Conservation (phyloP, 2,797 vertebrate species). For the Pseudochaenichthys georgianus region DNA sequence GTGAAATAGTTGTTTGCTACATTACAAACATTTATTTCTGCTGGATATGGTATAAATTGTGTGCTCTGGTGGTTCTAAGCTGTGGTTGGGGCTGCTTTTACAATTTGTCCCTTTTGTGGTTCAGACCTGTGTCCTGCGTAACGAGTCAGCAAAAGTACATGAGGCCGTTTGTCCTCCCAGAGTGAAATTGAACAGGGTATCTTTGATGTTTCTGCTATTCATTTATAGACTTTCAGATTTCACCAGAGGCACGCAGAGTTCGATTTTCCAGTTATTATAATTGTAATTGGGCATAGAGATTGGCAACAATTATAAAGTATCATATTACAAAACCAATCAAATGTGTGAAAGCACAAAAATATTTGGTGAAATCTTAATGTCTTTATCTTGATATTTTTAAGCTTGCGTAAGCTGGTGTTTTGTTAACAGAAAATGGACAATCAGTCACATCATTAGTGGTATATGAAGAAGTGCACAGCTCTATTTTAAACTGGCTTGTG, state of each 20-base stretch:
- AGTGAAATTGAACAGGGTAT: background rate
- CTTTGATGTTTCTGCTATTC: background rate
- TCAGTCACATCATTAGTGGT: constrained; percentile 38
- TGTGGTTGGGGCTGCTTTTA: constrained; percentile 17
- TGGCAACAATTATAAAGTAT: too few species aligned
- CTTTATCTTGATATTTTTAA: too few species aligned
- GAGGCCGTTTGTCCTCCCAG: background rate
- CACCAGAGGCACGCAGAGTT: background rate
- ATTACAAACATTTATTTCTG: constrained; percentile 14
- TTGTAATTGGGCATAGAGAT: background rate
- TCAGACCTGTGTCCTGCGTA: constrained; percentile 14
- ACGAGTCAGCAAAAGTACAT: background rate
- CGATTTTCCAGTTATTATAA: background rate
- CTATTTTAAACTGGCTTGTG: constrained; percentile 15
- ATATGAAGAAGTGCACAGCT: constrained; percentile 24
- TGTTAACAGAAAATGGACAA: constrained; percentile 47
- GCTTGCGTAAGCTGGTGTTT: background rate
- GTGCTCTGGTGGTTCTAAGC: constrained; percentile 3
- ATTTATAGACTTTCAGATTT: background rate
- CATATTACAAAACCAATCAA: too few species aligned
- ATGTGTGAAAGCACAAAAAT: background rate
- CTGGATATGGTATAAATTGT: constrained; percentile 4
- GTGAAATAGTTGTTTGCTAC: constrained; percentile 57
- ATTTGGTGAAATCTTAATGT: constrained; percentile 8
- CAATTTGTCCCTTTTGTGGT: background rate